Conservation (phyloP, 2,113 vertebrate genomes). For the Nanger granti region DNA sequence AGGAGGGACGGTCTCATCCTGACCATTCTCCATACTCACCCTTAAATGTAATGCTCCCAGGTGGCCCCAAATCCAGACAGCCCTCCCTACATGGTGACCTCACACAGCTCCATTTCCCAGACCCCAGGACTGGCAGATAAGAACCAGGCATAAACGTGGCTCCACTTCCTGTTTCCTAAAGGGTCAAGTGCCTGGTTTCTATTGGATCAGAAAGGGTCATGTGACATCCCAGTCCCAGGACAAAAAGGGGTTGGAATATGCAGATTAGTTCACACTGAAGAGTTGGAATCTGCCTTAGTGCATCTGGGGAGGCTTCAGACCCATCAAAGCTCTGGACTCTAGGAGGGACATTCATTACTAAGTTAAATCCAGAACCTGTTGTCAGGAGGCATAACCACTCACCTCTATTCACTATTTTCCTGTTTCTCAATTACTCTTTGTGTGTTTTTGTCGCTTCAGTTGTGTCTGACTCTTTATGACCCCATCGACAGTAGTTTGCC, state of each 20-base stretch:
- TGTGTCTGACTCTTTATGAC: not conserved
- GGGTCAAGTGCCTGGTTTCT: not conserved
- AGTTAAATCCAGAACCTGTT: not conserved
- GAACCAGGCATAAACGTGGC: not conserved
- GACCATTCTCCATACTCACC: not conserved
- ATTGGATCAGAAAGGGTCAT: not conserved
- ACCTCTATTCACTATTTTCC: not conserved
- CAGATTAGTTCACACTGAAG: not conserved
- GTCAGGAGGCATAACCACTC: not conserved
- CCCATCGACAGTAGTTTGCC: not conserved
- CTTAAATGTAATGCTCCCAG: not conserved
- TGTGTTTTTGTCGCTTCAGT: not conserved
- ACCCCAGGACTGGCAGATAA: not conserved
- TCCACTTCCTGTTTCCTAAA: not conserved
- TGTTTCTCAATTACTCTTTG: not conserved
- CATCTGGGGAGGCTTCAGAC: not conserved
- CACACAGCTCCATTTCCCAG: not conserved
- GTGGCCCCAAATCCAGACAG: not conserved
- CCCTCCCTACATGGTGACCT: not conserved
- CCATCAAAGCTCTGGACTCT: not conserved
- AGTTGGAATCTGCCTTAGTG: not conserved
- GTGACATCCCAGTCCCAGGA: not conserved
- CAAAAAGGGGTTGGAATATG: not conserved
- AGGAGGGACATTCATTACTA: not conserved
- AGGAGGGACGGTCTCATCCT: not conserved